Percentiles rank a stretch among this genome's conserved stretches.
phyloP scores from a whole-genome alignment of 2,797 vertebrate genomes.

The Argyrosomus regius region DNA sequence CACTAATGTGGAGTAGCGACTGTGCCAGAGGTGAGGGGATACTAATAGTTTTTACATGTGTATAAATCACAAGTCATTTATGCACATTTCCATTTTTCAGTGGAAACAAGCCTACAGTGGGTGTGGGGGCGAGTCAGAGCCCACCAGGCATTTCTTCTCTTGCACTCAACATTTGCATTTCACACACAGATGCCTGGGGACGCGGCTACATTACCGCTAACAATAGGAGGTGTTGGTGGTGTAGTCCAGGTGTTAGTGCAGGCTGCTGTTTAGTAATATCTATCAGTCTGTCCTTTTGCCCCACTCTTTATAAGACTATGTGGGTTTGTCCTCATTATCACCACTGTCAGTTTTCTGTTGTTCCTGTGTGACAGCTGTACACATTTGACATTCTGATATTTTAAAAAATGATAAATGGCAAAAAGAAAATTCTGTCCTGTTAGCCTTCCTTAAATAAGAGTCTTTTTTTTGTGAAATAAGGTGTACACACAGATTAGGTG shows the following conservation, averaged over 20 bases:
- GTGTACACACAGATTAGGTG: neutral
- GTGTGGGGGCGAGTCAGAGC: slow-evolving; percentile 16
- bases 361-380: neutral
- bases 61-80: slow-evolving; percentile 12
- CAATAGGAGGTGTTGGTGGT: slow-evolving; percentile 16
- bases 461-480: slow-evolving; percentile 6
- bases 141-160: slow-evolving; percentile 10
- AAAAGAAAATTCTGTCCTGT: slow-evolving; percentile 15
- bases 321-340: too few species aligned
- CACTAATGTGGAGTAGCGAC: neutral
- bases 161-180: slow-evolving; percentile 44
- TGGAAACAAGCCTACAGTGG: slow-evolving; percentile 10
- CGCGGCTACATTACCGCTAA: slow-evolving; percentile 12
- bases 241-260: neutral
- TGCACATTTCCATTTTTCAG: slow-evolving; percentile 16
- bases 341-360: neutral
- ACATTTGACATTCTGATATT: slow-evolving; percentile 22
- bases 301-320: neutral
- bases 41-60: slow-evolving; percentile 1
- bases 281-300: neutral
- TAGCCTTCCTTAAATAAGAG: neutral
- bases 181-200: slow-evolving; percentile 22
- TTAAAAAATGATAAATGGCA: slow-evolving; percentile 22
- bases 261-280: neutral
- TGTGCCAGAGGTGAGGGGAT: neutral